A percentile compares a stretch with the other conserved stretches of the same genome.
Evolutionary conservation across 92 coral and sea anemone species (phyloP).

Genomic region (Epizoanthus scotinus): DNA sequence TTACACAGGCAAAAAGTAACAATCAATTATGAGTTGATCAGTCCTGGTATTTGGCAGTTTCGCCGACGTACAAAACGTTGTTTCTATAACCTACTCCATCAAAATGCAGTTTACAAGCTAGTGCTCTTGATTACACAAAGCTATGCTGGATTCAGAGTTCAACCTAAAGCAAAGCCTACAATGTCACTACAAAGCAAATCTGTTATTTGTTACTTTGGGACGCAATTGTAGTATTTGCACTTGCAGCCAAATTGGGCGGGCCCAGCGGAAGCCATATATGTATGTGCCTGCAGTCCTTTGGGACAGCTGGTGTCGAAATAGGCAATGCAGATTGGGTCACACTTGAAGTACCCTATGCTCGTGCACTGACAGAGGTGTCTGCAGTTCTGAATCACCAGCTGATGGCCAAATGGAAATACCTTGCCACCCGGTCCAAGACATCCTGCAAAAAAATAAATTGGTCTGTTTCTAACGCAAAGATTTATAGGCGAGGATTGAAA

Average conservation of each 20-base stretch:
- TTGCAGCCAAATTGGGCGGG: constrained; percentile 55
- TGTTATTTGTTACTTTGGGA: background rate
- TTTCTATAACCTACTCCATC: too few relatives aligned
- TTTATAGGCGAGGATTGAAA: too few relatives aligned
- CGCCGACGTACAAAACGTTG: too few relatives aligned
- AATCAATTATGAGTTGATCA: too few relatives aligned
- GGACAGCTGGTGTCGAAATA: constrained; percentile 44
- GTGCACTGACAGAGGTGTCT: constrained; percentile 18
- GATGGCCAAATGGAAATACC: constrained; percentile 39
- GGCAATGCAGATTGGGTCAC: constrained; percentile 49
- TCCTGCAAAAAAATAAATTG: background rate
- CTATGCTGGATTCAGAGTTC: too few relatives aligned
- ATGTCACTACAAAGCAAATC: too few relatives aligned
- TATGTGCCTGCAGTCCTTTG: constrained; percentile 32
- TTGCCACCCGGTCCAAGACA: constrained; percentile 44
- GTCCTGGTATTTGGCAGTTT: too few relatives aligned
- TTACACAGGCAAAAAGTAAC: too few relatives aligned
- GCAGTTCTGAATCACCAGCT: constrained; percentile 40
- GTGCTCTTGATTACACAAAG: too few relatives aligned
- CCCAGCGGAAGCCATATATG: constrained; percentile 34
- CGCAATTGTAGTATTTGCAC: constrained; percentile 31
- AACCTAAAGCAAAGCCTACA: too few relatives aligned
- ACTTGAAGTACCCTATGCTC: constrained; percentile 41
- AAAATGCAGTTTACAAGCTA: too few relatives aligned
- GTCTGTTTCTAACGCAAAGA: too few relatives aligned